These are phyloP conservation scores for Phrynocephalus vlangalii DNA, from an alignment of 2,797 vertebrate genomes.

Conservation along the genomic window DNA sequence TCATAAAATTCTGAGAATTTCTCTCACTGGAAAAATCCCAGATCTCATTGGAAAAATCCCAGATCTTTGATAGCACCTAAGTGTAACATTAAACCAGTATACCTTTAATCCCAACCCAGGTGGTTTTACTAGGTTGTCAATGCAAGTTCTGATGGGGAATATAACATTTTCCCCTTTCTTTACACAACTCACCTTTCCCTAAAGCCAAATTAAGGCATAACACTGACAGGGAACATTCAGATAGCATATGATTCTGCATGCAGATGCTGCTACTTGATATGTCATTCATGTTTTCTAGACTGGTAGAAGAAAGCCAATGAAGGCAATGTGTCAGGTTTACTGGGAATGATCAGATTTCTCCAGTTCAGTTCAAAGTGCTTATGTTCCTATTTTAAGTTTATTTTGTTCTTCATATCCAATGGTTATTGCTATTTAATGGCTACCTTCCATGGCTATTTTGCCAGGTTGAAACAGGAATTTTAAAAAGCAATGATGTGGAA, in stretches of 20 bases:
- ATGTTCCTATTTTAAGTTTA: background rate
- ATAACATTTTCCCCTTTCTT: too few relatives aligned
- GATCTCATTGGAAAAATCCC: background rate
- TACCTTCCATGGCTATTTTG: background rate
- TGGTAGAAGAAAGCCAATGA: background rate
- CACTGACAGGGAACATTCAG: background rate
- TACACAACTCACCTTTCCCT: too few relatives aligned
- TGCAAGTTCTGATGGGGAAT: background rate
- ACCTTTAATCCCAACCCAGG: background rate
- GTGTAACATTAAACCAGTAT: background rate
- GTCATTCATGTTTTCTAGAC: background rate
- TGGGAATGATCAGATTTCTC: background rate
- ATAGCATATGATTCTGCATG: background rate
- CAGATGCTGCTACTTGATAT: background rate
- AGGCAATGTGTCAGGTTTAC: background rate
- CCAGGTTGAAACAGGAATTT: background rate
- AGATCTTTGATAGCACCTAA: background rate
- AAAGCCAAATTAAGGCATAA: too few relatives aligned
- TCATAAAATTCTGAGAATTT: background rate
- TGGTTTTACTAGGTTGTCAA: too few relatives aligned
- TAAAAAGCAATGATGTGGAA: background rate
- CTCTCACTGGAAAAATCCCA: background rate
- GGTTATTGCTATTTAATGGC: background rate
- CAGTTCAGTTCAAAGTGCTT: background rate
- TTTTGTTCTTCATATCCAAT: background rate